These are phyloP conservation scores for Fopius arisanus DNA, from an alignment of 1,140 invertebrate genomes.

Conservation along the genomic window DNA sequence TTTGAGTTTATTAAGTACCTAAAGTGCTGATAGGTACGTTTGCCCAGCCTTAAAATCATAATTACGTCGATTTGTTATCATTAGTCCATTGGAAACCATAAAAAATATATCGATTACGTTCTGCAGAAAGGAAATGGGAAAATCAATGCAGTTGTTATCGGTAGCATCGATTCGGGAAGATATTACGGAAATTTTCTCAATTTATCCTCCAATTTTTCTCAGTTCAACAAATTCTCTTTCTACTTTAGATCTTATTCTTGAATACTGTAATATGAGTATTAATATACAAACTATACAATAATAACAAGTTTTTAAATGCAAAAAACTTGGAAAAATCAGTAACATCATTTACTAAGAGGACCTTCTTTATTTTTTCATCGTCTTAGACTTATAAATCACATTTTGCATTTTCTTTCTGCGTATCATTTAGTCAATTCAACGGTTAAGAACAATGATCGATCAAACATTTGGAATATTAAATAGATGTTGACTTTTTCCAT, in stretches of 20 bases:
- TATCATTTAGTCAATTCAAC: conserved; percentile 1
- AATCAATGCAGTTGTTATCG: too few species aligned
- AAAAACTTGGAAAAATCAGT: conserved; percentile 4
- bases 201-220: neutral
- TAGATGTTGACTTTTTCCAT: neutral
- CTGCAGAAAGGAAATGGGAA: neutral
- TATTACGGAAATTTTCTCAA: neutral
- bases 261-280: conserved; percentile 13
- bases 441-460: conserved; percentile 8
- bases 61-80: neutral
- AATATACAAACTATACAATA: conserved; percentile 14
- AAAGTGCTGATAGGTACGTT: neutral
- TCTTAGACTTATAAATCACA: conserved; percentile 9
- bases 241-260: neutral
- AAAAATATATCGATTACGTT: neutral
- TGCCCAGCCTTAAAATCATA: neutral
- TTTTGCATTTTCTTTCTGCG: neutral
- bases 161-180: neutral
- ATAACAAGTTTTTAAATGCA: conserved; percentile 5
- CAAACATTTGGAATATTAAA: conserved; percentile 3
- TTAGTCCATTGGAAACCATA: neutral
- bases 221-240: neutral
- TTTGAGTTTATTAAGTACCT: neutral
- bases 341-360: neutral
- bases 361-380: neutral